Percentiles rank a stretch among this genome's conserved stretches.
phyloP scores from a whole-genome alignment of 2,113 vertebrate species.

The Tragelaphus buxtoni region DNA sequence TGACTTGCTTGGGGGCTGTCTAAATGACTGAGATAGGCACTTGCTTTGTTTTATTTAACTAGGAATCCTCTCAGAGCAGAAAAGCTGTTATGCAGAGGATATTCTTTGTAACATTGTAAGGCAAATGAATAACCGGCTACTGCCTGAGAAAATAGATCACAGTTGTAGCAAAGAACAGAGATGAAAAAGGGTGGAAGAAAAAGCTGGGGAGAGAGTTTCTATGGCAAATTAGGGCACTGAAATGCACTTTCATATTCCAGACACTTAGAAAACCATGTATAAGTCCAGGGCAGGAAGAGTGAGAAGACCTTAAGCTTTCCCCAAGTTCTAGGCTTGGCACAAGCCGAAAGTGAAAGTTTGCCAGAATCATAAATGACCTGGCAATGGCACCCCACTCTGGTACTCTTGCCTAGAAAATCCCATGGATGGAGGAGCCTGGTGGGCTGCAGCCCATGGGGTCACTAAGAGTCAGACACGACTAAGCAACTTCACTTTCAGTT shows the following conservation, averaged over 20 bases:
- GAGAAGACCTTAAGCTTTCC: not conserved
- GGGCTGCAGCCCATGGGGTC: no score
- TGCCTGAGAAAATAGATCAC: not conserved
- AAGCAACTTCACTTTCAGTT: no score
- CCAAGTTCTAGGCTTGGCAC: not conserved
- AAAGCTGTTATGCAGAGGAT: not conserved
- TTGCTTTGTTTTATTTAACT: not conserved
- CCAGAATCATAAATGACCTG: not conserved
- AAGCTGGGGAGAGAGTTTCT: not conserved
- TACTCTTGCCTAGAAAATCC: no score
- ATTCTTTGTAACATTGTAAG: not conserved
- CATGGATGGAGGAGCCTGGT: no score
- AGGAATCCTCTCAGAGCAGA: not conserved
- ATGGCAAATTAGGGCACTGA: not conserved
- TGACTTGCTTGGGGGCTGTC: not conserved
- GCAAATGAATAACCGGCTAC: not conserved
- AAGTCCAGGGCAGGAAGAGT: not conserved
- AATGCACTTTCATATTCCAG: not conserved
- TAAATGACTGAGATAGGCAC: not conserved
- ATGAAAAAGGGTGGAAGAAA: not conserved
- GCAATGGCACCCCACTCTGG: no score
- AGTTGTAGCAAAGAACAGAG: not conserved
- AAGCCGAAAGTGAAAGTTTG: not conserved
- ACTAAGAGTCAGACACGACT: no score
- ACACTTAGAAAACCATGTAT: not conserved